A percentile compares a stretch with the other conserved stretches of the same genome.
Evolutionary conservation across 1,140 invertebrate species (phyloP).

Genomic region (Eumeta japonica): DNA sequence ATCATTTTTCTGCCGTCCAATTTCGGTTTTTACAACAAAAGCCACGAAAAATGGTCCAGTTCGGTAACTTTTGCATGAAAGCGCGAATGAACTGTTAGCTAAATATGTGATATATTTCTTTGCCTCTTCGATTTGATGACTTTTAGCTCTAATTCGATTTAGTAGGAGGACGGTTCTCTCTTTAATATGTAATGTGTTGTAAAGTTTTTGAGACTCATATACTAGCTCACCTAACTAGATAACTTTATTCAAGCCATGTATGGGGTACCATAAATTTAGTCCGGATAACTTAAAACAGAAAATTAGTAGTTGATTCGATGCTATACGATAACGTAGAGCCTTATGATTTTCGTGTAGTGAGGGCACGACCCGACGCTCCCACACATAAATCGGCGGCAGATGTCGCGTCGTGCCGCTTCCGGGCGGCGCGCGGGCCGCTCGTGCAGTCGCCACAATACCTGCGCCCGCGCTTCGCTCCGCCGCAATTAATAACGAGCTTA

Average conservation of each 20-base stretch:
- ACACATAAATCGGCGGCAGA: slow-evolving; percentile 25
- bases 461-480: slow-evolving; percentile 11
- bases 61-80: slow-evolving; percentile 32
- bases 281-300: no score
- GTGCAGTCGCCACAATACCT: slow-evolving; percentile 2
- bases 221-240: no score
- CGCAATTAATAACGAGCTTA: slow-evolving; percentile 26
- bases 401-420: slow-evolving; percentile 24
- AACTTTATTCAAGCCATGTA: no score
- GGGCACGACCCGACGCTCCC: slow-evolving; percentile 24
- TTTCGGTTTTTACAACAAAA: slow-evolving; percentile 40
- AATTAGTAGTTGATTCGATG: no score
- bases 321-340: neutral
- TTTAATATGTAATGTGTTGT: no score
- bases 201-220: no score
- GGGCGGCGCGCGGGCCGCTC: neutral
- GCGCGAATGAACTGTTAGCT: slow-evolving; percentile 33
- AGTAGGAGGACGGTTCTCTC: no score
- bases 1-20: slow-evolving; percentile 43
- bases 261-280: no score
- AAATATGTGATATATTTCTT: slow-evolving; percentile 17
- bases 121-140: no score
- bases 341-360: slow-evolving; percentile 22
- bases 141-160: no score
- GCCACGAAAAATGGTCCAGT: slow-evolving; percentile 24